Conservation (phyloP, 2,888 invertebrate genomes). For the Caradrina kadenii region DNA sequence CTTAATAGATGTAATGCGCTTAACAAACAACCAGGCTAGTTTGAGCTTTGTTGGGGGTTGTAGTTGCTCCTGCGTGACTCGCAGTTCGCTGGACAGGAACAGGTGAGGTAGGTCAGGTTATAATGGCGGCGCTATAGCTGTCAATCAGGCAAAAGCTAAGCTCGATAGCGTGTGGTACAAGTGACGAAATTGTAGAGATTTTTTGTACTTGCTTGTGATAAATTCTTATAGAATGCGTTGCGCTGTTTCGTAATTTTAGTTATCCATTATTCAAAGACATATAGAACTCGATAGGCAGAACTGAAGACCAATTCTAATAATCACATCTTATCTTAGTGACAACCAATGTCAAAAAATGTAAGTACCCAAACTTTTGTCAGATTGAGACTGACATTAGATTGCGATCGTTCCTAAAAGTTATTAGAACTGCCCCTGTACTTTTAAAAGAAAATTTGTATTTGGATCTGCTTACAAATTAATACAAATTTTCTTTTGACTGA, state of each 20-base stretch:
- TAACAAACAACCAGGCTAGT: conserved; percentile 70
- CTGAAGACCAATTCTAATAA: too few species aligned
- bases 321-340: too few species aligned
- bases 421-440: too few species aligned
- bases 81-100: conserved; percentile 31
- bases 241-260: not conserved
- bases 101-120: conserved; percentile 66
- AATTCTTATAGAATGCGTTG: not conserved
- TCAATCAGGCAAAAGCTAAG: conserved; percentile 83
- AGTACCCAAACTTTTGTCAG: too few species aligned
- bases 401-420: too few species aligned
- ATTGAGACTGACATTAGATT: too few species aligned
- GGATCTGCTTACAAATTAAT: too few species aligned
- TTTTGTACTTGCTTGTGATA: not conserved
- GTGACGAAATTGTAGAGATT: conserved; percentile 43
- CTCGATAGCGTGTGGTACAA: conserved; percentile 71
- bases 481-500: too few species aligned
- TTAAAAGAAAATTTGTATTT: too few species aligned
- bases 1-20: conserved; percentile 83
- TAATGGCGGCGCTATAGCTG: conserved; percentile 80
- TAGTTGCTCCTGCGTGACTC: conserved; percentile 31
- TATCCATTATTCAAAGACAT: not conserved
- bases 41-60: conserved; percentile 62
- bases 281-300: too few species aligned
- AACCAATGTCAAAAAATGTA: too few species aligned